Base-by-base conservation (phyloP, 2,797 vertebrate species). In the Protosalanx chinensis region DNA sequence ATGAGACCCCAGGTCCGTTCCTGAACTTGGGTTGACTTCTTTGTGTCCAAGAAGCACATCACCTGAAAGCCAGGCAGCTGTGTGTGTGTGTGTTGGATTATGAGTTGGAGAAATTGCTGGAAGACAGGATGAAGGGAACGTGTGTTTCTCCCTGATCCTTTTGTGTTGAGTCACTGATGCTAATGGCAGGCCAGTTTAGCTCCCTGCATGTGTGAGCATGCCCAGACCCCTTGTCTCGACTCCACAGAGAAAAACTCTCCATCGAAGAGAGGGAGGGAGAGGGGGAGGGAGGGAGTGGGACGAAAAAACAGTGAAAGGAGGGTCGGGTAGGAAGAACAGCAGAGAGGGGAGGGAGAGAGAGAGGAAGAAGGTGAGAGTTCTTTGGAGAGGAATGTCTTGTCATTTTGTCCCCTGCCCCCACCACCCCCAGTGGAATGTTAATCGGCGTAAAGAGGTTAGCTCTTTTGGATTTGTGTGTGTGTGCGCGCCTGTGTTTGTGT, bases 371-470 rank as follows among this genome's bases (percentile, higher is more conserved):
- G 83, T 85, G 74, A 84, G 51, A 15, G 51, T 41, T 41, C 8
- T 83, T 53, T 15, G 20, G 41, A 30, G 41, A 67, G 65, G 65
- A 67, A 67, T 67, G 65, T 67, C 46, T 51, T 41, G 79, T 78
- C 29, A 70, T 41, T 6, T 41, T 12, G 37, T 41, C 78, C 8
- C 32, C 56, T n/a, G n/a, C n/a, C n/a, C n/a, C n/a, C n/a, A n/a
- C n/a, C 32, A 51, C 69, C 78, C 68, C 58, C 20, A 12, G 30
- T 80, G 88, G 89, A 90, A 90, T 91, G 85, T 90, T 89, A 89
- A 91, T 88, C 82, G 83, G 81, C 63, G 61, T 76, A 83, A 81
- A 85, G 87, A 87, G 87, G 89, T 89, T 85, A 84, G 71, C 46
- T 76, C 81, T 82, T 83, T 82, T 73, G 72, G 83, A 66, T 72